Base-by-base conservation (phyloP, 2,888 invertebrate genomes). In the Amiota mariae region DNA sequence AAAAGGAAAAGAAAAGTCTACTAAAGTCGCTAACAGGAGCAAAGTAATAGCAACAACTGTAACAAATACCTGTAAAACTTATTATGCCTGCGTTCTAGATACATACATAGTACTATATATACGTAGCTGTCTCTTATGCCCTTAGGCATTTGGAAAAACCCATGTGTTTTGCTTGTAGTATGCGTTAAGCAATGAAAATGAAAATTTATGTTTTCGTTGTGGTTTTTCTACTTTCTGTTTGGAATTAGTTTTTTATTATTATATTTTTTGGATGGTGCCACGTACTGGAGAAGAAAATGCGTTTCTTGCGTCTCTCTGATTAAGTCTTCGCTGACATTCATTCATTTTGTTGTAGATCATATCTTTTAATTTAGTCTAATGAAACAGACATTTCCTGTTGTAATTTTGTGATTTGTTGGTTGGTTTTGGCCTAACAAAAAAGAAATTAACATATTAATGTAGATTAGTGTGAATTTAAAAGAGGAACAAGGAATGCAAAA, bases 151-250 rank as follows among this genome's bases (percentile, higher is more conserved):
- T 59, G 11, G 20, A 10, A 59, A 11, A 11, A 46, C 56, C 46
- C 36, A 67, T 64, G 76, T 85, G 64, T 54, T 72, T 56, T 49
- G 64, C 64, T 72, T 72, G 64, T 36, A 36, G 36, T 72, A 72
- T 72, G 84, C 82, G 82, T 81, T 79, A 77, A 78, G 82, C 85
- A 85, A 78, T 83, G 86, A 81, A 85, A 86, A 86, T 83, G 84
- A 83, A 86, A 86, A 86, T 83, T 83, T 83, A 83, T 83, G 83
- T 63, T 63, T 63, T 63, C 63, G 63, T 36, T 36, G 36, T 36
- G 36, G 36, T 36, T 36, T 24, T 24, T 3, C 24, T 24, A 24
- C 36, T 6, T 36, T 36, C 36, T 36, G 4, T 6, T 36, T 36
- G 36, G 8, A 36, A 36, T 36, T 36, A 36, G 36, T 36, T 36